Evolutionary conservation across 2,113 vertebrate species (phyloP).

Genomic region (Pedetes capensis): DNA sequence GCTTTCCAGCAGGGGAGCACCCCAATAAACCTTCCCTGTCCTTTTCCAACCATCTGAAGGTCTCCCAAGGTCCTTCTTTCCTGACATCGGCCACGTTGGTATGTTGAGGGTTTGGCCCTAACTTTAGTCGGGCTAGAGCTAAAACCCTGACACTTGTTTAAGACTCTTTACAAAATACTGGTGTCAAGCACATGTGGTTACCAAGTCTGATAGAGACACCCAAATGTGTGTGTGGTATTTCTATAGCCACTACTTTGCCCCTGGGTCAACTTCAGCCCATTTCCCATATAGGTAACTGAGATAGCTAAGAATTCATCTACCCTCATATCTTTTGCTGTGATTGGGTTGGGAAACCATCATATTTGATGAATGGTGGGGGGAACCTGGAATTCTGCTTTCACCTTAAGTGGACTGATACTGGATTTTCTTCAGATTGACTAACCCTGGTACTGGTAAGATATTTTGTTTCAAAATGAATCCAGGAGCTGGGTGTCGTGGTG

Average conservation of each 20-base stretch:
- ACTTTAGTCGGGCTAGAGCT: too few relatives aligned
- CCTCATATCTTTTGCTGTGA: background rate
- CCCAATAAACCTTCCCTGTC: too few relatives aligned
- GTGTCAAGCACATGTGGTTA: background rate
- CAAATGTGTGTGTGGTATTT: background rate
- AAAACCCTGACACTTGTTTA: too few relatives aligned
- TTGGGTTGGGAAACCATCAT: background rate
- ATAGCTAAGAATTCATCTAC: background rate
- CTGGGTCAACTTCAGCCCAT: background rate
- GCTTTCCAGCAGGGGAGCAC: too few relatives aligned
- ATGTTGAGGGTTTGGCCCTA: too few relatives aligned
- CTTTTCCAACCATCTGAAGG: too few relatives aligned
- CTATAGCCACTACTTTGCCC: background rate
- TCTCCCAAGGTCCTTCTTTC: too few relatives aligned
- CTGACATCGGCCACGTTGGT: too few relatives aligned
- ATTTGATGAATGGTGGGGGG: background rate
- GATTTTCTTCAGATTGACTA: background rate
- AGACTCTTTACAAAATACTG: background rate
- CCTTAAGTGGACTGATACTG: background rate
- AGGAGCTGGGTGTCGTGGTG: too few relatives aligned
- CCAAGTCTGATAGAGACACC: background rate
- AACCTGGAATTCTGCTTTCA: background rate
- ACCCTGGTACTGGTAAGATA: background rate
- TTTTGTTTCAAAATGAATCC: background rate
- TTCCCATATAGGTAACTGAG: background rate